Conservation (phyloP, 2,113 vertebrate genomes). For the Synchiropus splendidus region DNA sequence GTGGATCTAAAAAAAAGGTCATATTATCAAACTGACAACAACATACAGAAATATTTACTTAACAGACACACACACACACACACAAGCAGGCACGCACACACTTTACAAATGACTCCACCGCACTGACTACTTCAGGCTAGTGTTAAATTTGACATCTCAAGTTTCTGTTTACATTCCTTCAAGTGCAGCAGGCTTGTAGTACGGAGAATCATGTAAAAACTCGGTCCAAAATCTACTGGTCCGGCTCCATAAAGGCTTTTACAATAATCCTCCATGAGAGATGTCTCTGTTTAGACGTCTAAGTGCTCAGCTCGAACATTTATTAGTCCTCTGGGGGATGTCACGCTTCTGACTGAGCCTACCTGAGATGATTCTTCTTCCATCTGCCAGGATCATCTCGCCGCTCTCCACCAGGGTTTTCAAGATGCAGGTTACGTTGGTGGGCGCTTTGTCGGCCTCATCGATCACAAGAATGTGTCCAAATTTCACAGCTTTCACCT, state of each 20-base stretch:
- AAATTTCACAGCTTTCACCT: conserved; percentile 91
- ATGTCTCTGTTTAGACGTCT: conserved; percentile 20
- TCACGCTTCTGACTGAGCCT: conserved; percentile 1
- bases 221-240: conserved; percentile 11
- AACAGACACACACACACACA: not conserved
- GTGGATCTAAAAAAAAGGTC: conserved; percentile 61
- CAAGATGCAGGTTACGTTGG: conserved; percentile 94
- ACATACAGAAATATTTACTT: not conserved
- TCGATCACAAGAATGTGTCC: conserved; percentile 91
- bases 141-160: not conserved
- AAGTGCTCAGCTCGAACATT: conserved; percentile 5
- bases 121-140: not conserved
- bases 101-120: not conserved
- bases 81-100: too few relatives aligned
- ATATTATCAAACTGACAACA: not conserved
- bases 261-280: conserved; percentile 9
- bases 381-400: conserved; percentile 95
- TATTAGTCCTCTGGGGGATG: conserved; percentile 1
- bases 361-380: conserved; percentile 86
- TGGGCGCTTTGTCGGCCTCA: conserved; percentile 95
- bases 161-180: conserved; percentile 26
- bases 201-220: conserved; percentile 7
- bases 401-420: conserved; percentile 95
- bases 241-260: conserved; percentile 34
- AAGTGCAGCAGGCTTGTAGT: conserved; percentile 9